Conservation (phyloP, 2,797 vertebrate species). For the Huso huso region DNA sequence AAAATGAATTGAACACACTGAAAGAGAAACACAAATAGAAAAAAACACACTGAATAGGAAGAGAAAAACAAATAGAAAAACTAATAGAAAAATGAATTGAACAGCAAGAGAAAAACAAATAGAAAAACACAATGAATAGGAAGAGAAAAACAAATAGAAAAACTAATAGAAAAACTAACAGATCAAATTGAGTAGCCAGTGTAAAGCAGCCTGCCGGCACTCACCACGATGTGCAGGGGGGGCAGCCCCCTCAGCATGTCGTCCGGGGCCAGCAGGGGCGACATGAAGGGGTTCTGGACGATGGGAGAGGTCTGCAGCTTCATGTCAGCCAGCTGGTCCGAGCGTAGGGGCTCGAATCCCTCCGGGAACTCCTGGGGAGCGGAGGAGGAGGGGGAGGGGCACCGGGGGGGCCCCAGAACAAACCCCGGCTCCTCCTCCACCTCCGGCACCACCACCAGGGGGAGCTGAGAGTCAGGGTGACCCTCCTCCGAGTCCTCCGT, state of each 20-base stretch:
- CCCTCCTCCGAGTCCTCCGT: slow-evolving; percentile 32
- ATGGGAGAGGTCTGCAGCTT: slow-evolving; percentile 62
- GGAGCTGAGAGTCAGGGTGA: too few relatives aligned
- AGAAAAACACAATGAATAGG: too few relatives aligned
- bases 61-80: too few relatives aligned
- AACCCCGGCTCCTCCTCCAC: slow-evolving; percentile 22
- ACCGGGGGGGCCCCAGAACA: background rate
- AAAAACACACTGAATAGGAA: too few relatives aligned
- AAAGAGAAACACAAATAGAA: too few relatives aligned
- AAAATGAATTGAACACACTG: too few relatives aligned
- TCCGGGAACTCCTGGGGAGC: slow-evolving; percentile 57
- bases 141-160: too few relatives aligned
- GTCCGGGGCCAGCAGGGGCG: slow-evolving; percentile 80
- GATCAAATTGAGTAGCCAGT: too few relatives aligned
- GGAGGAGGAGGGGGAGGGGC: slow-evolving; percentile 21
- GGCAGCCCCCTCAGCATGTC: slow-evolving; percentile 74
- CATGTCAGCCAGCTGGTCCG: slow-evolving; percentile 60
- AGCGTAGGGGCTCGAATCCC: slow-evolving; percentile 74
- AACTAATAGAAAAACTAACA: too few relatives aligned
- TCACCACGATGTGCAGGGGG: slow-evolving; percentile 67
- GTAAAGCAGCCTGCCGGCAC: slow-evolving; percentile 5
- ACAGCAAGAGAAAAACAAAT: too few relatives aligned
- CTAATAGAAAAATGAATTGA: too few relatives aligned
- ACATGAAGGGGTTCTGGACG: slow-evolving; percentile 80
- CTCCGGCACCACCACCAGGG: background rate